phyloP scores from a whole-genome alignment of 2,888 invertebrate species.

The Himalopsyche japonica region DNA sequence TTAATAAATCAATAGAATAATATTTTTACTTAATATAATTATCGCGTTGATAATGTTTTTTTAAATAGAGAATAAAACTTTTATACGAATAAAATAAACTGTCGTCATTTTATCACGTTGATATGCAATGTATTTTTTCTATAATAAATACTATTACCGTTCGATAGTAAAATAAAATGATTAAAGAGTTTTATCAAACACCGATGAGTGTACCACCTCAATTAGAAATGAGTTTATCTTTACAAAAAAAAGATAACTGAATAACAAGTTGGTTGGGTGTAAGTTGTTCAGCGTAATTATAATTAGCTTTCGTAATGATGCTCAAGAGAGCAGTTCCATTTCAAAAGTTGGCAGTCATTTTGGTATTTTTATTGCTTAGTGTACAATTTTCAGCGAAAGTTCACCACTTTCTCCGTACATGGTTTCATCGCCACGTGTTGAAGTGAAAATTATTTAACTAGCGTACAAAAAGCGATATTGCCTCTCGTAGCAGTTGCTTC shows the following conservation, averaged over 20 bases:
- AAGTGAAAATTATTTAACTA: constrained; percentile 9
- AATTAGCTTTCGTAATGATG: background rate
- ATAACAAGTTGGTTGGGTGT: background rate
- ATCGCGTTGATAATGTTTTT: too few species aligned
- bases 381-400: constrained; percentile 4
- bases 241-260: background rate
- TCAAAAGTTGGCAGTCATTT: background rate
- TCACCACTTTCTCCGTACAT: background rate
- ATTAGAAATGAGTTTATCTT: too few species aligned
- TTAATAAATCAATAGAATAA: too few species aligned
- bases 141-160: too few species aligned
- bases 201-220: too few species aligned
- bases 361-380: constrained; percentile 4
- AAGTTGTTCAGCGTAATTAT: background rate
- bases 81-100: too few species aligned
- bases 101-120: too few species aligned
- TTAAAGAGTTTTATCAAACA: too few species aligned
- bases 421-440: background rate
- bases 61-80: too few species aligned
- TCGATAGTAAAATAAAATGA: too few species aligned
- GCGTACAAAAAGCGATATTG: constrained; percentile 21
- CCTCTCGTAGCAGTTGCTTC: constrained; percentile 16
- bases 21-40: too few species aligned
- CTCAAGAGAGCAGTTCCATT: background rate
- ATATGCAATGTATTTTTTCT: too few species aligned